Base-by-base conservation (phyloP, 2,797 vertebrate species). In the Characodon lateralis region DNA sequence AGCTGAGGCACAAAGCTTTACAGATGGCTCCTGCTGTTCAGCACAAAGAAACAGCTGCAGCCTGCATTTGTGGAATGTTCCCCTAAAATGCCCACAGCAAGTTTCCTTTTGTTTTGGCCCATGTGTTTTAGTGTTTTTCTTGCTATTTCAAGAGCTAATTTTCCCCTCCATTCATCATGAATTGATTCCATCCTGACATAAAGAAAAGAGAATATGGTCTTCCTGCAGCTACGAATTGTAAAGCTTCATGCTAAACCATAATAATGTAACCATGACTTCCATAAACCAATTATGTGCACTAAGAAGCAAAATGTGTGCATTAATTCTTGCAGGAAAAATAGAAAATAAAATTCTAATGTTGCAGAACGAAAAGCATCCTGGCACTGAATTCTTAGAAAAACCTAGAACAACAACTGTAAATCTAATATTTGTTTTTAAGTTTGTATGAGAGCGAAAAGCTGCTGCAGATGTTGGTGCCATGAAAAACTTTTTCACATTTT, bases 341-440 rank as follows among this genome's bases (percentile, higher is more conserved):
- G 18, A 83, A 85, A 82, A 78, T 69, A 79, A 85, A 89, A 79
- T 74, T 78, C 79, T 81, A 80, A 89, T 77, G 12, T 58, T 26
- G 83, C 88, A 88, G 83, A 88, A 85, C 83, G 48, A 80, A 81
- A 80, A 63, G 61, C 72, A 80, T 72, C 59, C 73, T 81, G 71
- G 79, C 77, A 76, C 75, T 84, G 58, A 63, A 50, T 31, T 63
- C 20, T 35, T 31, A 13, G 35, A 18, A 8, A 69, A 26, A 46
- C 66, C 22, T 69, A 69, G 66, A 69, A 69, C 9, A 68, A 43
- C 66, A 58, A 13, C n/a, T 58, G n/a, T n/a, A 12, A 55, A 24
- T 24, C 53, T 55, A 55, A 55, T 55, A 55, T 22, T 1, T 20
- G 16, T 12, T 3, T 56, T 56, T 56, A 24, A n/a, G 24, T 56